Percentiles rank a stretch among this genome's conserved stretches.
These are phyloP conservation scores for Paracanthobrama guichenoti DNA, from an alignment of 2,113 vertebrate genomes.

Conservation along the genomic window DNA sequence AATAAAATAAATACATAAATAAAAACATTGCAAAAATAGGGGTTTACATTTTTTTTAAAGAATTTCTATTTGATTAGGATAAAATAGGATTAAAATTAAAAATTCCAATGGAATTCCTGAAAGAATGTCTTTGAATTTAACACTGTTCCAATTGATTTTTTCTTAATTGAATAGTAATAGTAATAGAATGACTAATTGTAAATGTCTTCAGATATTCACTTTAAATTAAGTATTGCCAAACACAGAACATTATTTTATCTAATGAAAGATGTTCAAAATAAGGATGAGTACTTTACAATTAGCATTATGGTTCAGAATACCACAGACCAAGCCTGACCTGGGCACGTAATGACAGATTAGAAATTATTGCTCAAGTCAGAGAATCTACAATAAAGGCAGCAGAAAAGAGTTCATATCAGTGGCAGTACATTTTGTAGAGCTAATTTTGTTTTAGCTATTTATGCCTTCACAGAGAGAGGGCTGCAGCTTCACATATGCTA, in stretches of 20 bases:
- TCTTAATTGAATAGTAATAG: no score
- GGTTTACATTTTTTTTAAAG: not conserved
- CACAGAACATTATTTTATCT: not conserved
- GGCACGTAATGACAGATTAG: not conserved
- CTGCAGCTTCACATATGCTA: not conserved
- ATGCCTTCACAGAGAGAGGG: not conserved
- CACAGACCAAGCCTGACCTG: not conserved
- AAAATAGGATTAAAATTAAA: not conserved
- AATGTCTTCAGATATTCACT: not conserved
- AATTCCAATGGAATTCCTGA: not conserved
- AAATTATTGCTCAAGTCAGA: constrained; percentile 31
- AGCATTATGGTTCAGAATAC: not conserved
- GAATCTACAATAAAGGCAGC: not conserved
- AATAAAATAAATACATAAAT: not conserved
- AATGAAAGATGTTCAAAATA: not conserved
- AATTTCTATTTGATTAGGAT: not conserved
- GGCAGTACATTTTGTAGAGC: not conserved
- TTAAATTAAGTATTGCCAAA: not conserved
- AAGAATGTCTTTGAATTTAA: not conserved
- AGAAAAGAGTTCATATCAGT: constrained; percentile 2
- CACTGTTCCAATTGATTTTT: not conserved
- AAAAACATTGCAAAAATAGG: not conserved
- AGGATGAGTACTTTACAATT: not conserved
- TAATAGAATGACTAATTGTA: not conserved
- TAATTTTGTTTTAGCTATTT: not conserved